These are phyloP conservation scores for Amblyopsis rosae DNA, from an alignment of 2,113 vertebrate species.

Conservation along the genomic window DNA sequence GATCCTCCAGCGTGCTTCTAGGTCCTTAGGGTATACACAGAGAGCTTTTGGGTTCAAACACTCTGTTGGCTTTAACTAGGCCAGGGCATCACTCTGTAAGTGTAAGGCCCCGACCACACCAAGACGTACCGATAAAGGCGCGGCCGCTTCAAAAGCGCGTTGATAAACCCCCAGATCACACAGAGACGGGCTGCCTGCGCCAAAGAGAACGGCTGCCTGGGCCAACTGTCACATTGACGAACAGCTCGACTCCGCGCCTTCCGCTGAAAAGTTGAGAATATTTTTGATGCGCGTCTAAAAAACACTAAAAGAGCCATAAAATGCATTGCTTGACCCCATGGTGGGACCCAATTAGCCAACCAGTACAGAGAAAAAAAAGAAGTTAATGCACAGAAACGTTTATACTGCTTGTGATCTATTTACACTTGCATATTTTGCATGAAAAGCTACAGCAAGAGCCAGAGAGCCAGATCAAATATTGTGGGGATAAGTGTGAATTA, in stretches of 20 bases:
- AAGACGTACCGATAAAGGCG: too few relatives aligned
- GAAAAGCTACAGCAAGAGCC: not conserved
- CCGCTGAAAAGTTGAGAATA: too few relatives aligned
- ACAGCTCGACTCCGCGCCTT: too few relatives aligned
- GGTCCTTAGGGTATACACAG: slow-evolving; percentile 21
- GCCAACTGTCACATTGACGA: too few relatives aligned
- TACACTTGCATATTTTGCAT: not conserved
- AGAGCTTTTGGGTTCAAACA: slow-evolving; percentile 26
- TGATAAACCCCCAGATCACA: too few relatives aligned
- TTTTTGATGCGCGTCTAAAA: too few relatives aligned
- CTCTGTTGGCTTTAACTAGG: slow-evolving; percentile 35
- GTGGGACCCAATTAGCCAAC: not conserved
- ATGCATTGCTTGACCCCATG: not conserved
- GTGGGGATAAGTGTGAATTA: not conserved
- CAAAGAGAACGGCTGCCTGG: too few relatives aligned
- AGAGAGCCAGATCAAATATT: not conserved
- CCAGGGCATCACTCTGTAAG: slow-evolving; percentile 15
- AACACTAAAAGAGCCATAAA: too few relatives aligned
- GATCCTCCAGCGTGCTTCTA: slow-evolving; percentile 33
- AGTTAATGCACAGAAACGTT: too few relatives aligned
- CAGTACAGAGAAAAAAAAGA: not conserved
- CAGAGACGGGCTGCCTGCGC: too few relatives aligned
- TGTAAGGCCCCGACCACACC: not conserved
- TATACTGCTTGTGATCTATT: not conserved
- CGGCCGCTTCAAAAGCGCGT: too few relatives aligned